Evolutionary conservation across 2,888 invertebrate species (phyloP).

Genomic region (Callosobruchus maculatus): DNA sequence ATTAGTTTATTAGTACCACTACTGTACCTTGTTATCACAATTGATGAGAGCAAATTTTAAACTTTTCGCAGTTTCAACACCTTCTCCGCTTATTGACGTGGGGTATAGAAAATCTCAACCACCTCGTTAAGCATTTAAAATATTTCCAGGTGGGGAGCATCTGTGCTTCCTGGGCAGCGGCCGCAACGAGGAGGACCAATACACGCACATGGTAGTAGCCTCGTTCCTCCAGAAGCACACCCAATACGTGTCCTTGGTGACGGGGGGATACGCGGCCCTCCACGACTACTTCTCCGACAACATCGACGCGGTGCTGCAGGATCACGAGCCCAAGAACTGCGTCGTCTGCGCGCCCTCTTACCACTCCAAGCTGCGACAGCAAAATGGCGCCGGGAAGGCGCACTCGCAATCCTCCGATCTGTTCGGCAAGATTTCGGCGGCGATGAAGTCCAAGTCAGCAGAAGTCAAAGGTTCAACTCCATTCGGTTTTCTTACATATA

Average conservation of each 20-base stretch:
- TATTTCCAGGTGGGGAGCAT: constrained; percentile 66
- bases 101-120: too few species aligned
- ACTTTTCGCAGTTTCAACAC: too few species aligned
- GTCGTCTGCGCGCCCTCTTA: constrained; percentile 69
- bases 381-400: constrained; percentile 23
- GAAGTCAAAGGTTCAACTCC: constrained; percentile 68
- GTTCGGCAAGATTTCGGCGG: constrained; percentile 79
- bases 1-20: too few species aligned
- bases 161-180: constrained; percentile 93
- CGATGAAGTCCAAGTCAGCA: constrained; percentile 85
- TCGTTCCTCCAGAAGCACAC: constrained; percentile 93
- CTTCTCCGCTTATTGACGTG: too few species aligned
- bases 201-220: constrained; percentile 97
- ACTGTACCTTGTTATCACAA: too few species aligned
- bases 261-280: constrained; percentile 84
- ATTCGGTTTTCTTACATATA: neutral
- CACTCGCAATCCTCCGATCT: constrained; percentile 57
- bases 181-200: constrained; percentile 88
- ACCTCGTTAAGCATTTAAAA: neutral
- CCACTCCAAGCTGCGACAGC: constrained; percentile 19
- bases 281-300: constrained; percentile 81
- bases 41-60: too few species aligned
- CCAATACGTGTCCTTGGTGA: constrained; percentile 86
- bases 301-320: constrained; percentile 75
- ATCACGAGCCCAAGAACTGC: constrained; percentile 78